These are phyloP conservation scores for Nyctereutes procyonoides DNA, from an alignment of 2,113 vertebrate genomes.

Conservation along the genomic window DNA sequence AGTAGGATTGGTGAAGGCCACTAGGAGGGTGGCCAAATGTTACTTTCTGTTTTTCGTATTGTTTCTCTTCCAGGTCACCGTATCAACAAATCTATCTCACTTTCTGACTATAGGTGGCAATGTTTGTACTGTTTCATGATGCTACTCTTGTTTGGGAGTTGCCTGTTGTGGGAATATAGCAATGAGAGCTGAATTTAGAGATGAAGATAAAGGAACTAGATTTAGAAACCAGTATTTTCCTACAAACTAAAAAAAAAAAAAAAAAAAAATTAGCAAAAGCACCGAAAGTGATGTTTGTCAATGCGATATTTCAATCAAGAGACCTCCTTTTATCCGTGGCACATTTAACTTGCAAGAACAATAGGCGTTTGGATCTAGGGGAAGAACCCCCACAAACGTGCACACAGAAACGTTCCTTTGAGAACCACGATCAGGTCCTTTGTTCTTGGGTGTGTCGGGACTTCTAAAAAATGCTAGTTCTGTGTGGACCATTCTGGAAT, in stretches of 20 bases:
- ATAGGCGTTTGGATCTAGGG: background rate
- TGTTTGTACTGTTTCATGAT: slow-evolving; percentile 37
- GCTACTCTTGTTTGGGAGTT: background rate
- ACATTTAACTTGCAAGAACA: background rate
- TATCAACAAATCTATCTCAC: background rate
- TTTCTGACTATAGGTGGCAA: slow-evolving; percentile 77
- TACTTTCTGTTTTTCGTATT: slow-evolving; percentile 30
- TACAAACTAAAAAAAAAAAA: background rate
- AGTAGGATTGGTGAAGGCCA: background rate
- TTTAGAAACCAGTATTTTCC: slow-evolving; percentile 37
- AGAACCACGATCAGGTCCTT: background rate
- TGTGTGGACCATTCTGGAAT: background rate
- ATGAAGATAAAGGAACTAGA: slow-evolving; percentile 14
- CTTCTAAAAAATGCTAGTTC: background rate
- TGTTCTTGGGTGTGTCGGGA: background rate
- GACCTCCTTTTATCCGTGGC: background rate
- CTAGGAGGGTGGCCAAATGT: background rate
- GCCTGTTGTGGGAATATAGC: slow-evolving; percentile 10
- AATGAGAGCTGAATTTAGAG: slow-evolving; percentile 4
- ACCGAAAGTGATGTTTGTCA: background rate
- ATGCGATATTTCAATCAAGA: background rate
- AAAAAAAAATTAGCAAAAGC: background rate
- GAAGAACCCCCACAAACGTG: background rate
- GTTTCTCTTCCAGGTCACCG: slow-evolving; percentile 48
- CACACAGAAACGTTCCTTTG: background rate